phyloP scores from a whole-genome alignment of 2,888 invertebrate species.

The Epirrita christyi region DNA sequence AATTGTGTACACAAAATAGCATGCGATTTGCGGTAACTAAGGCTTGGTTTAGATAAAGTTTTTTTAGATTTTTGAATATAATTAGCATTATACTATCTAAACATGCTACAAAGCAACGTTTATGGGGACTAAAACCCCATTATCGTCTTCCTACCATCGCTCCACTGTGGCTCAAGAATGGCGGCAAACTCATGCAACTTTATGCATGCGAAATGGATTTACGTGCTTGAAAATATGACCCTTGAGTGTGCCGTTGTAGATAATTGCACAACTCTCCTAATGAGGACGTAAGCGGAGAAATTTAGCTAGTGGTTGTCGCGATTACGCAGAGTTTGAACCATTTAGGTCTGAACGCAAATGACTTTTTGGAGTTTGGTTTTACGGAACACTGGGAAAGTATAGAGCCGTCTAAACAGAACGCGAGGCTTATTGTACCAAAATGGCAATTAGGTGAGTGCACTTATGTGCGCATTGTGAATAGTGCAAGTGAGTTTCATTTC shows the following conservation, averaged over 20 bases:
- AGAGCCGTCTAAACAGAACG: background rate
- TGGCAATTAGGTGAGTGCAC: background rate
- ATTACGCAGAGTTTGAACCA: constrained; percentile 28
- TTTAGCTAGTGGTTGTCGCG: constrained; percentile 33
- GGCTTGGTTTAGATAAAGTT: no score
- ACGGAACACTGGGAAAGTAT: constrained; percentile 3
- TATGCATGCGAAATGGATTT: constrained; percentile 74
- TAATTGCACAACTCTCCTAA: constrained; percentile 77
- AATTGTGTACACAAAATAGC: no score
- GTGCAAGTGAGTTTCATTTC: background rate
- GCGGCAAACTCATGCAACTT: constrained; percentile 62
- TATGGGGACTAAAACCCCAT: background rate
- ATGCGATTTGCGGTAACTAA: no score
- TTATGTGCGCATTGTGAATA: background rate
- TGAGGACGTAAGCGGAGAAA: constrained; percentile 55
- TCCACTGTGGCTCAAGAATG: constrained; percentile 26
- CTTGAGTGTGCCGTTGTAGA: constrained; percentile 69
- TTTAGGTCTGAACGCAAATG: constrained; percentile 18
- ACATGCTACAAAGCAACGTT: no score
- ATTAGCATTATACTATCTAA: no score
- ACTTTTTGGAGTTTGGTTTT: constrained; percentile 4
- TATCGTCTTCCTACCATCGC: background rate
- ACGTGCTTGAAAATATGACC: constrained; percentile 68
- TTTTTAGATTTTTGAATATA: no score
- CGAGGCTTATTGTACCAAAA: constrained; percentile 1